These are phyloP conservation scores for Sarcophaga bullata DNA, from an alignment of 1,140 invertebrate genomes.

Conservation along the genomic window DNA sequence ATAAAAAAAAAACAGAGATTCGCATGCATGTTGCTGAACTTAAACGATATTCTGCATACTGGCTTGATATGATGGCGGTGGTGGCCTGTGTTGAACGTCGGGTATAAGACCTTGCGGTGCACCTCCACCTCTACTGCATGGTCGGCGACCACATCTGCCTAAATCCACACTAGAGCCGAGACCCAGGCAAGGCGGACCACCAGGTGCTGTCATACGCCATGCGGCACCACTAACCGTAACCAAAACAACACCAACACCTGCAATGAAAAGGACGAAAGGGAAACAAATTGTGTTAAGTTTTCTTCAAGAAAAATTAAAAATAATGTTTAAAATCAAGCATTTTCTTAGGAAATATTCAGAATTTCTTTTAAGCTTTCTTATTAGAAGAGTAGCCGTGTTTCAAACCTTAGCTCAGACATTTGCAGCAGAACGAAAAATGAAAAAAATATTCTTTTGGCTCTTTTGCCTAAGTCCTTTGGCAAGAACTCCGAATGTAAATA, in stretches of 20 bases:
- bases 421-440: no score
- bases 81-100: constrained; percentile 95
- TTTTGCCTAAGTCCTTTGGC: no score
- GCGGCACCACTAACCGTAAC: constrained; percentile 91
- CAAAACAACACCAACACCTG: constrained; percentile 91
- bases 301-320: no score
- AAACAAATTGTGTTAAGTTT: background rate
- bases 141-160: constrained; percentile 76
- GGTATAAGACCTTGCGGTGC: constrained; percentile 86
- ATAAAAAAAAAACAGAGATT: background rate
- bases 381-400: background rate
- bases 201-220: constrained; percentile 83
- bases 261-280: constrained; percentile 41
- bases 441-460: no score
- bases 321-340: no score
- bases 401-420: no score
- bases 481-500: no score
- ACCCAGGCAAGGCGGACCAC: constrained; percentile 76
- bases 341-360: background rate
- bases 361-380: background rate
- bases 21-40: constrained; percentile 63
- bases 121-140: constrained; percentile 60
- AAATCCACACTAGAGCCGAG: constrained; percentile 72
- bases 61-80: constrained; percentile 92
- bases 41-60: constrained; percentile 93